Evolutionary conservation across 64 coral and sea anemone species (phyloP), one percentile per base, ranked within the genome.

Genomic region (Montipora sp.): DNA sequence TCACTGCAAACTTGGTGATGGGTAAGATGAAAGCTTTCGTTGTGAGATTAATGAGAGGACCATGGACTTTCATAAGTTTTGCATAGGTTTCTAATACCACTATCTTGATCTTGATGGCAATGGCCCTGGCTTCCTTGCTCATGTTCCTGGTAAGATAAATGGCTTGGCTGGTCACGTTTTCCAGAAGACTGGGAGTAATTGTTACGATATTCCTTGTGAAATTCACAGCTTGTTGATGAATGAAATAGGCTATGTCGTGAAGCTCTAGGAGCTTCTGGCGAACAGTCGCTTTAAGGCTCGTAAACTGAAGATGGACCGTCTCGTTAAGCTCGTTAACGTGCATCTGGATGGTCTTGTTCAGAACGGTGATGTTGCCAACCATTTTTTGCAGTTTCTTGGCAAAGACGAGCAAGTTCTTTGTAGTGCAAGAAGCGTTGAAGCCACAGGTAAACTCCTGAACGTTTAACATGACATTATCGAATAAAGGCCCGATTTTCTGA

Each of bases 101-200:
- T 5, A 65, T 97, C 15, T 58, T 36, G 67, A 89, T 81, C 48
- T 83, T 80, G 48, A 88, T 68, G 4, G 84, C 75, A 15, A 97
- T 59, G 36, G 73, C 94, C 51, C 55, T 88, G 14, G 94, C 69
- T 51, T 97, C 89, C n/a, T 75, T 94, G 12, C 75, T 78, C 21
- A 97, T 21, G 78, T 92, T 97, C 22, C 92, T 71, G 7, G 88
- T 78, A 19, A 97, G 51, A 50, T 94, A 13, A 48, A 97, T 97
- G 18, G 90, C 77, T 66, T 94, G 78, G 58, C 94, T 92, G 49
- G 92, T 97, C 50, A 77, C 80, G 71, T 94, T 97, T 13, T 84
- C 69, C 48, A 94, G 14, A 14, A 81, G 48, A 60, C 45, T 75
- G 16, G 95, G 95, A 15, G 83, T 46, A 36, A 92, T 60, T 66